phyloP scores from a whole-genome alignment of 2,113 vertebrate genomes.

The Brachirus orientalis region DNA sequence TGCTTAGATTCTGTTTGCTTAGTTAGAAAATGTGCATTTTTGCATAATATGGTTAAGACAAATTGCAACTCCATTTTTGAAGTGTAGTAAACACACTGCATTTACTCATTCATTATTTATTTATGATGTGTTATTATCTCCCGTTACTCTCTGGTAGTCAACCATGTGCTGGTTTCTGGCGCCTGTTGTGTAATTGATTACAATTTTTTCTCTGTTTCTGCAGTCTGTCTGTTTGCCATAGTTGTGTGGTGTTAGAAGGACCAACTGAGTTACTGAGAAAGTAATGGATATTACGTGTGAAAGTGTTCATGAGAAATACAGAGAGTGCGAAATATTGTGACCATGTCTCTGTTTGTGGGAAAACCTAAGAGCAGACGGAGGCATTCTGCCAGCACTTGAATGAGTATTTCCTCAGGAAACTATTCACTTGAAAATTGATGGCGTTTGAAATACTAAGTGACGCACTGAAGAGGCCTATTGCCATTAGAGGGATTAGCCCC shows the following conservation, averaged over 20 bases:
- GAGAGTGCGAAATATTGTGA: neutral
- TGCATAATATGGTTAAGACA: neutral
- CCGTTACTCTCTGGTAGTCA: neutral
- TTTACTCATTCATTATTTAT: constrained; percentile 1
- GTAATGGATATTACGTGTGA: neutral
- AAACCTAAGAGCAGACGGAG: constrained; percentile 37
- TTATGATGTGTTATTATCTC: neutral
- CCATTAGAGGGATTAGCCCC: constrained; percentile 47
- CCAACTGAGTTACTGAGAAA: neutral
- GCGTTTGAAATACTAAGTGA: constrained; percentile 63
- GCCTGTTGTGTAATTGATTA: constrained; percentile 19
- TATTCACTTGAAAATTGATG: constrained; percentile 68
- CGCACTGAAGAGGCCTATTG: constrained; percentile 43
- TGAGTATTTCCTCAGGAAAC: constrained; percentile 73
- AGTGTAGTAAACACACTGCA: neutral
- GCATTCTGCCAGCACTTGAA: constrained; percentile 53
- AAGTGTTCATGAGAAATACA: neutral
- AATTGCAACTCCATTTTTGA: neutral
- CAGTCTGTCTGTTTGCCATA: neutral
- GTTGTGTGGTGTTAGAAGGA: neutral
- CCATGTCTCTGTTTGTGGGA: constrained; percentile 24
- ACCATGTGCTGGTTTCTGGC: neutral
- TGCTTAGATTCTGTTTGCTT: neutral
- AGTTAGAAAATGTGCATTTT: neutral
- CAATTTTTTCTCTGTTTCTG: too few relatives aligned